A percentile compares a stretch with the other conserved stretches of the same genome.
These are phyloP conservation scores for Odontothrips loti DNA, from an alignment of 2,888 invertebrate species.

Conservation along the genomic window DNA sequence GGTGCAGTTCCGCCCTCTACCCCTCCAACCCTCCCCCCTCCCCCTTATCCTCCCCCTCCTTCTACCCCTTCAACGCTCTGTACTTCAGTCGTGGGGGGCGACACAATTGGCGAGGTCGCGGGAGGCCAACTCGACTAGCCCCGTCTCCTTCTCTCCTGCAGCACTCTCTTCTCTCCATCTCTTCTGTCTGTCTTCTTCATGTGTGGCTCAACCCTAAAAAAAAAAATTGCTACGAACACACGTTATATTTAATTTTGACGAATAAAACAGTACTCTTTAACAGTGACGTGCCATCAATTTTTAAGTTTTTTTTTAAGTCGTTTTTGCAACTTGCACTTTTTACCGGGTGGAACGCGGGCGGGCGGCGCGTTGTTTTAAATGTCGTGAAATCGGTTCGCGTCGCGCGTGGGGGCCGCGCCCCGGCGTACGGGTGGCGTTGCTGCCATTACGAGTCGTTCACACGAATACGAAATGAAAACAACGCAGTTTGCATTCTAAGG, in stretches of 20 bases:
- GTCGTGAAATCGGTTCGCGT: too few species aligned
- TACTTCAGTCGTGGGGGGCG: background rate
- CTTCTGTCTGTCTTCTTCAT: background rate
- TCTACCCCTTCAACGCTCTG: background rate
- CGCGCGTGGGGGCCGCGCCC: too few species aligned
- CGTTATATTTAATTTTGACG: too few species aligned
- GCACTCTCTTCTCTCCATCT: background rate
- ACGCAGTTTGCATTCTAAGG: too few species aligned
- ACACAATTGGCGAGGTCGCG: slow-evolving; percentile 8
- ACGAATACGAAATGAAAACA: too few species aligned
- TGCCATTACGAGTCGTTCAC: too few species aligned
- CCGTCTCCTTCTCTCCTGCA: background rate
- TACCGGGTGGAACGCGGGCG: too few species aligned
- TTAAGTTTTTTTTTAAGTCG: too few species aligned
- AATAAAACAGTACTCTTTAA: too few species aligned
- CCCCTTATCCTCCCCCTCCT: background rate
- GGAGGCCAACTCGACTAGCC: background rate
- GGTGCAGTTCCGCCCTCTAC: background rate
- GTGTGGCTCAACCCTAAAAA: background rate
- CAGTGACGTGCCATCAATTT: background rate
- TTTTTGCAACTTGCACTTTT: too few species aligned
- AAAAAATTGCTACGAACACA: background rate
- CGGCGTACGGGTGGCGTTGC: too few species aligned
- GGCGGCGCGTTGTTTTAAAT: too few species aligned
- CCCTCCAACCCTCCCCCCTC: background rate